Base-by-base conservation (phyloP, 1,140 invertebrate species). In the Agrypnia vestita region DNA sequence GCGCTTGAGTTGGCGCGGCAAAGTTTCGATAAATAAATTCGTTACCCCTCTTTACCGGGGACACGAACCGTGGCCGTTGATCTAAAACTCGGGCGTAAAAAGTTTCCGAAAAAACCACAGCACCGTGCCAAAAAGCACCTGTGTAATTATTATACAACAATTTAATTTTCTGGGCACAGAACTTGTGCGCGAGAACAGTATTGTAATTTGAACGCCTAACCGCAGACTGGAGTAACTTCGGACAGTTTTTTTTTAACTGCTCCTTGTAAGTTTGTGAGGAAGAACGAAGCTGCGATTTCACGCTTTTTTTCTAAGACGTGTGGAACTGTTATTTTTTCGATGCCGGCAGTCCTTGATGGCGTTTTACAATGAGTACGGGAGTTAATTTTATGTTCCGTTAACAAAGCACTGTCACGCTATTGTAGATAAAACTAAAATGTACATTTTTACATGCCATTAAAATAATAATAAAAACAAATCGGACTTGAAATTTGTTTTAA, bases 51-150 rank as follows among this genome's bases (percentile, higher is more conserved):
- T 64, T 64, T 64, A 64, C 61, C 13, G 61, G 61, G 7, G 61
- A 64, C 61, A 64, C 61, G 61, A 43, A 64, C 21, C 35, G 61
- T 64, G 61, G 61, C 61, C 61, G 35, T 64, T 64, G 61, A 64
- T 64, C 61, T 35, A 25, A 9, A 21, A 59, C 15, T 17, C 55
- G 21, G 15, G 55, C 17, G 8, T 21, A 59, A 59, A 59, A 59
- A 59, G 55, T 59, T 59, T 21, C 9, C 13, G 55, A 7, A 59
- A 59, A 15, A 59, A 59, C 55, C 21, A 59, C 17, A 59, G 15
- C 17, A 59, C 55, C 55, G 13, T 7, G 7, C 55, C 21, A 17
- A 59, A 59, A 21, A 59, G 15, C 21, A 59, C 55, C 19, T 15
- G n/a, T 56, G 53, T n/a, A 56, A 56, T 17, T 19, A 56, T 56